A percentile compares a stretch with the other conserved stretches of the same genome.
Conservation (phyloP, 2,888 invertebrate genomes). For the Eugnorisma glareosa region DNA sequence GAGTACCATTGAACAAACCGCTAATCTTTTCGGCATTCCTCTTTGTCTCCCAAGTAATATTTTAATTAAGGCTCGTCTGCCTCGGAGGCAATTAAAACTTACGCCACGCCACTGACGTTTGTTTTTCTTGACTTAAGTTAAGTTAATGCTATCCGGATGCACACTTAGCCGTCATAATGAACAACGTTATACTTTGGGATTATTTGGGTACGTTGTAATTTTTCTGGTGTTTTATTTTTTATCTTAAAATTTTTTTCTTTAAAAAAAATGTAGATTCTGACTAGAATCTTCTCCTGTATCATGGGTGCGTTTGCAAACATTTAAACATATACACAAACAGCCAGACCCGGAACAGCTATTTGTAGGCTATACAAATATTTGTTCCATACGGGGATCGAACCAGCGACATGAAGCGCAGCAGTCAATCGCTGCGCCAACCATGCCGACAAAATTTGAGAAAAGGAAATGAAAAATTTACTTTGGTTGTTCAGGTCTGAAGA, state of each 20-base stretch:
- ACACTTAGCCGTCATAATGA: constrained; percentile 72
- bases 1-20: constrained; percentile 69
- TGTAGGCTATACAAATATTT: too few species aligned
- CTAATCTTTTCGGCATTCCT: constrained; percentile 82
- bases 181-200: constrained; percentile 58
- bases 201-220: constrained; percentile 17
- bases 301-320: too few species aligned
- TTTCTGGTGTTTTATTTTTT: background rate
- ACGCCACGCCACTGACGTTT: constrained; percentile 76
- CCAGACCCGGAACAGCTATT: too few species aligned
- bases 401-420: too few species aligned
- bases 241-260: too few species aligned
- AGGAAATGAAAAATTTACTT: background rate
- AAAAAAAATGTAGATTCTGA: too few species aligned
- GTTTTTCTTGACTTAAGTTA: constrained; percentile 80
- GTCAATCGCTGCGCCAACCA: too few species aligned
- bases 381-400: too few species aligned
- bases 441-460: too few species aligned
- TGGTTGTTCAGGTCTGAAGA: background rate
- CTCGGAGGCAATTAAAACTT: constrained; percentile 85
- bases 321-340: too few species aligned
- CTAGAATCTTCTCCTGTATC: too few species aligned
- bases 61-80: constrained; percentile 82
- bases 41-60: constrained; percentile 84
- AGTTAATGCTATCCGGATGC: constrained; percentile 79